Evolutionary conservation across 2,888 invertebrate species (phyloP), one percentile per base, ranked within the genome.

Genomic region (Philopedon plagiatum): DNA sequence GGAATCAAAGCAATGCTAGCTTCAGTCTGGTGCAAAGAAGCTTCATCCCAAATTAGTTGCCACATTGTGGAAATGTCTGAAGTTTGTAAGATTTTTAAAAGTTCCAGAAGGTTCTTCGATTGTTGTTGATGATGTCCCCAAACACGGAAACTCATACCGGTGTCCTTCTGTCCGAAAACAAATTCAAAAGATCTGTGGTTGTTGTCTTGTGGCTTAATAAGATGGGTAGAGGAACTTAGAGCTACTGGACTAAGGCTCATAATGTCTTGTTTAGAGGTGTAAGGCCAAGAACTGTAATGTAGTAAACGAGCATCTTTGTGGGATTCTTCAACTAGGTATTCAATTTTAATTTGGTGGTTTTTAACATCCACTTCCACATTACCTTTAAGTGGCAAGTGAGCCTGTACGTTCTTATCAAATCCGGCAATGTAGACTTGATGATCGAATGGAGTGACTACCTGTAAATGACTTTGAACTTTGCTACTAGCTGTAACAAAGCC

Each of bases 271-370:
- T 85, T 86, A 0, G 90, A 83, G n/a, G 90, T 90, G 84, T 90
- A 93, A 5, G 93, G 93, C 86, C 88, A 87, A 0, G 88, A 87
- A 78, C 90, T 91, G 83, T 86, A 88, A 78, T 92, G 91, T 56
- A 88, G 81, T 9, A 91, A 76, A 19, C 86, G 88, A 15, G 85
- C 83, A 41, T 89, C 86, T 75, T 88, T 85, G 19, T 89, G 87
- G 9, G 86, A 83, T 63, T 87, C 83, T 5, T 87, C 81, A 0
- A 90, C 87, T 73, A 87, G 84, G 1, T 91, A 18, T 76, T 86
- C 86, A 9, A 89, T 68, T 63, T 87, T 83, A 2, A 89, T 56
- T 71, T 87, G 84, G 2, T 85, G 82, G 32, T 87, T 85, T 56
- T 88, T 83, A 3, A 87, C 74, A 72, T 90, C 85, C 7, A 89